Evolutionary conservation across 2,888 invertebrate genomes (phyloP), one percentile per base, ranked within the genome.

Genomic region (Dasysyrphus albostriatus): DNA sequence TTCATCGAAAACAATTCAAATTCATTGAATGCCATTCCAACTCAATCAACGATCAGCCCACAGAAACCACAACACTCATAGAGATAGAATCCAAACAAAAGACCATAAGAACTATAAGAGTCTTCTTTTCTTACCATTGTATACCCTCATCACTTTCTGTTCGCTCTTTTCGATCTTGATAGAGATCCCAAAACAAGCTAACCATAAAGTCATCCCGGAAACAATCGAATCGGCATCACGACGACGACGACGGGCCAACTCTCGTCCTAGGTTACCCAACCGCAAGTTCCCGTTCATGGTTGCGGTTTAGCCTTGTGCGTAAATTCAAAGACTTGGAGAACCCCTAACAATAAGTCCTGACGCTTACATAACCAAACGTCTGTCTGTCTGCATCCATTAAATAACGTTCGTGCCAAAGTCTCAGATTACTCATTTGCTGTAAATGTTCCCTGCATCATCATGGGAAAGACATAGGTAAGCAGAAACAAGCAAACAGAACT

Each of bases 381-480:
- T 70, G 78, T 82, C 74, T 70, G 82, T 44, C 78, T 74, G 78
- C 59, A 72, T 75, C 74, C 78, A 87, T 78, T 82, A 78, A 78
- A 78, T 72, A 34, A 79, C 83, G 75, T 83, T 87, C 87, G 87
- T 87, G 87, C 87, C 87, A 87, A 67, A 82, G 87, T 83, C 75
- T 87, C 83, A 61, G 87, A 83, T 87, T 87, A 87, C 85, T 87
- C 78, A 85, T 85, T 85, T 77, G 77, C 73, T 69, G 39, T 77
- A 76, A 65, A 54, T 37, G 47, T 59, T 61, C 42, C 58, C 39
- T 56, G 39, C 61, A 32, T 32, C 51, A 51, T 51, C 74, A 72
- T 79, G 78, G 72, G 49, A 79, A 87, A 67, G 54, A 70, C 44
- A 72, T n/a, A n/a, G 3, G 59, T 51, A 56, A 49, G 10, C 49